These are phyloP conservation scores for Blastobasis lacticolella DNA, from an alignment of 2,888 invertebrate species.

Conservation along the genomic window DNA sequence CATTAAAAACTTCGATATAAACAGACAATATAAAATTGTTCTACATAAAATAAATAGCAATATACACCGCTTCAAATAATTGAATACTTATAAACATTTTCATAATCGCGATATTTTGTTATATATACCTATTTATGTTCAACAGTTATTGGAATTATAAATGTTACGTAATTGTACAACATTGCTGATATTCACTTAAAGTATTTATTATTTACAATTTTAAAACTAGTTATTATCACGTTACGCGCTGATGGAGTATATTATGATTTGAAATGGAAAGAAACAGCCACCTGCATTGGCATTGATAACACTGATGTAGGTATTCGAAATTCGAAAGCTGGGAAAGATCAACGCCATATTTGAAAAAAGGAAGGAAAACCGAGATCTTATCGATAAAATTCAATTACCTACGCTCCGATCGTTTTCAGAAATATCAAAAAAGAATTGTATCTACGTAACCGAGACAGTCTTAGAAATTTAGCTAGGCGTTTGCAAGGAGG, in stretches of 20 bases:
- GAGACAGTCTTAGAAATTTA: no score
- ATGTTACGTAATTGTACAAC: slow-evolving; percentile 36
- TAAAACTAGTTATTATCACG: slow-evolving; percentile 72
- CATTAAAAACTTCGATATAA: slow-evolving; percentile 31
- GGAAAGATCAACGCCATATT: no score
- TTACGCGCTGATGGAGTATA: slow-evolving; percentile 51
- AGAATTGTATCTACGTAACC: no score
- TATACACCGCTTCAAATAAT: slow-evolving; percentile 34
- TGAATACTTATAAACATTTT: slow-evolving; percentile 40
- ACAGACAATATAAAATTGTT: slow-evolving; percentile 27
- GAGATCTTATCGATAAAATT: no score
- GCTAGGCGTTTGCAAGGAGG: slow-evolving; percentile 11
- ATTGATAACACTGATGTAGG: no score
- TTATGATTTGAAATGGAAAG: no score
- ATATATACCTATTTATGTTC: slow-evolving; percentile 20
- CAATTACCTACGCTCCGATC: no score
- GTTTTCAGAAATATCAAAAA: no score
- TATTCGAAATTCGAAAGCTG: no score
- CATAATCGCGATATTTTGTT: slow-evolving; percentile 17
- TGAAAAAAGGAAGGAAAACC: no score
- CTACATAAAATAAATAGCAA: slow-evolving; percentile 44
- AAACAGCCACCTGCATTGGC: no score
- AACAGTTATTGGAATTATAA: slow-evolving; percentile 26
- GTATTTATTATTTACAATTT: slow-evolving; percentile 56
- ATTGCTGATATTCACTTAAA: slow-evolving; percentile 38